These are phyloP conservation scores for Lacerta bilineata DNA, from an alignment of 2,797 vertebrate genomes.

Conservation along the genomic window DNA sequence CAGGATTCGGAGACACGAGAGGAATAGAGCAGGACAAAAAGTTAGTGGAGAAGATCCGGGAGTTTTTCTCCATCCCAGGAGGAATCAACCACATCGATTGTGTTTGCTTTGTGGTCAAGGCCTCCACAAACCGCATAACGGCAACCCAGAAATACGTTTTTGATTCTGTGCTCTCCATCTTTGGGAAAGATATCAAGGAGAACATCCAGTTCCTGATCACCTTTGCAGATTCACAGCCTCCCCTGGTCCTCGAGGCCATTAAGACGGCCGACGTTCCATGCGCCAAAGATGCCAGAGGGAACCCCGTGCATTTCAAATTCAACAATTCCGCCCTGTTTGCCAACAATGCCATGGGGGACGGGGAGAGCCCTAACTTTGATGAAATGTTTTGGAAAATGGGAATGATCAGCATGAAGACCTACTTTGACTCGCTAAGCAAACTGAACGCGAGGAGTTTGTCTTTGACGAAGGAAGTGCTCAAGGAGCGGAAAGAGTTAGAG, in stretches of 20 bases:
- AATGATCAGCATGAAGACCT: background rate
- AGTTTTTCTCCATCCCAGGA: slow-evolving; percentile 21
- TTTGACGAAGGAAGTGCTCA: slow-evolving; percentile 36
- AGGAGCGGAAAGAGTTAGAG: slow-evolving; percentile 10
- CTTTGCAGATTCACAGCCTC: slow-evolving; percentile 32
- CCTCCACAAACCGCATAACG: slow-evolving; percentile 28
- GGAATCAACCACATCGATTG: slow-evolving; percentile 26
- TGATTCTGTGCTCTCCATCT: slow-evolving; percentile 35
- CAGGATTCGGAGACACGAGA: slow-evolving; percentile 56
- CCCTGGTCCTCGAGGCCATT: slow-evolving; percentile 37
- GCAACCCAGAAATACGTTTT: slow-evolving; percentile 41
- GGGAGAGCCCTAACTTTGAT: background rate
- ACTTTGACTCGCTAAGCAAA: background rate
- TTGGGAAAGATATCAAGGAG: slow-evolving; percentile 53
- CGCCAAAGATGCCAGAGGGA: background rate
- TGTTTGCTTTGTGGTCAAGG: slow-evolving; percentile 44
- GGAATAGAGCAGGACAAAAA: slow-evolving; percentile 27
- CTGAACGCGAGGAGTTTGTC: background rate
- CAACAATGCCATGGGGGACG: background rate
- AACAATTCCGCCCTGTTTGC: slow-evolving; percentile 27
- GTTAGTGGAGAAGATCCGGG: slow-evolving; percentile 19
- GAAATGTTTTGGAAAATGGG: slow-evolving; percentile 49
- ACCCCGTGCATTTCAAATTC: slow-evolving; percentile 44
- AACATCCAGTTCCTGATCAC: slow-evolving; percentile 36
- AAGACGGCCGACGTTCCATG: slow-evolving; percentile 13